These are phyloP conservation scores for Jacana jacana DNA, from an alignment of 2,113 vertebrate genomes.

Conservation along the genomic window DNA sequence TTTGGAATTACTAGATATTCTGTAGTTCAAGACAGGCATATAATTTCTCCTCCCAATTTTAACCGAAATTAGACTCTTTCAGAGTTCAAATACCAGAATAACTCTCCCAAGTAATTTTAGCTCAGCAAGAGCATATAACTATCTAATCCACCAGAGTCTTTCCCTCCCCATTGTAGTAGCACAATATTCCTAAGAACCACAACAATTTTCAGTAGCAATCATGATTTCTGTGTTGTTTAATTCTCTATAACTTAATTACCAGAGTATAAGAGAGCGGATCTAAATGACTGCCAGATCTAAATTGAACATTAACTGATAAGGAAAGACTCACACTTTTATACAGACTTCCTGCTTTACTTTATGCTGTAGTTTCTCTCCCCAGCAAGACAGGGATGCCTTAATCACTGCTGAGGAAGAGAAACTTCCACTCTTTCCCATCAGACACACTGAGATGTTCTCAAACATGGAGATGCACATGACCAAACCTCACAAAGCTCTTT, in stretches of 20 bases:
- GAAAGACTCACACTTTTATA: neutral
- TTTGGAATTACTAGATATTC: neutral
- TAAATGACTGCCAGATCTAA: neutral
- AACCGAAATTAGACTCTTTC: neutral
- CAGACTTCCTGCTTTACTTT: neutral
- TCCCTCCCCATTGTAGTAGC: neutral
- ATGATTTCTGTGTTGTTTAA: neutral
- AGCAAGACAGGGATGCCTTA: neutral
- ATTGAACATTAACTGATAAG: neutral
- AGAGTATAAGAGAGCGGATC: neutral
- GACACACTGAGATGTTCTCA: neutral
- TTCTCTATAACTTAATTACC: neutral
- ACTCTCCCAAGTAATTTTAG: neutral
- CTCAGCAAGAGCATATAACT: neutral
- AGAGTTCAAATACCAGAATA: neutral
- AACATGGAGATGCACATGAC: rapidly evolving
- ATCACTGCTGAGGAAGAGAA: neutral
- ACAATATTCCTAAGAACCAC: neutral
- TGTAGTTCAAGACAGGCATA: neutral
- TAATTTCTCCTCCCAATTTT: neutral
- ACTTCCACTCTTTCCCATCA: neutral
- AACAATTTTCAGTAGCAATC: neutral
- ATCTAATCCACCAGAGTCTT: neutral
- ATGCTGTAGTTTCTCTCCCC: neutral
- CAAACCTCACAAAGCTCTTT: neutral